phyloP scores from a whole-genome alignment of 2,113 vertebrate genomes.

The Plectropomus leopardus region DNA sequence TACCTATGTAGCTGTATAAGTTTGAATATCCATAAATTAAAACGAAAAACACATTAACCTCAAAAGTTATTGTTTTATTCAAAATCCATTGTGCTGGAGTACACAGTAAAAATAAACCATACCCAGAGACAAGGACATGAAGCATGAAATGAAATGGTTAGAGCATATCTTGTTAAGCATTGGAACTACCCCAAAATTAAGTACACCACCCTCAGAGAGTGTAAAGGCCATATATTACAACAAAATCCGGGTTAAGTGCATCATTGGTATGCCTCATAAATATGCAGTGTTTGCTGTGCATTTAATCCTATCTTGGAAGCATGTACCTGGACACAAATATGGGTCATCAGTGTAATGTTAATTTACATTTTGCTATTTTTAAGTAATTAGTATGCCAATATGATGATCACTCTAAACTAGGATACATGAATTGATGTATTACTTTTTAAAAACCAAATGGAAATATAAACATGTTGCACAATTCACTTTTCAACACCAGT shows the following conservation, averaged over 20 bases:
- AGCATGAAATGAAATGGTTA: background rate
- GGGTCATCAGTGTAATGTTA: background rate
- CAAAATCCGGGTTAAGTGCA: background rate
- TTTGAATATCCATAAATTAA: background rate
- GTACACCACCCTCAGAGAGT: background rate
- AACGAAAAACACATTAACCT: background rate
- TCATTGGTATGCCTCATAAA: background rate
- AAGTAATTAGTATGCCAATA: background rate
- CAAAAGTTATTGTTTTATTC: background rate
- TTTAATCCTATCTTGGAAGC: background rate
- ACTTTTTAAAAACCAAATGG: background rate
- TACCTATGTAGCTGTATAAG: too few species aligned
- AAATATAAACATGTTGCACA: background rate
- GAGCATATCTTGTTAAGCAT: background rate
- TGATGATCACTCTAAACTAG: background rate
- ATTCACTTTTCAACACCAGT: background rate
- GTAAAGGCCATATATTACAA: background rate
- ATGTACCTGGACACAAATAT: background rate
- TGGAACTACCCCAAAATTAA: background rate
- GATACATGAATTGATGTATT: background rate
- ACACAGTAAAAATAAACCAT: background rate
- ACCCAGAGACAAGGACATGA: background rate
- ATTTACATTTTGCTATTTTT: too few species aligned
- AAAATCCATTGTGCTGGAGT: background rate
- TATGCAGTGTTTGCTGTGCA: background rate